phyloP scores from a whole-genome alignment of 2,797 vertebrate species.

The Thunnus albacares region DNA sequence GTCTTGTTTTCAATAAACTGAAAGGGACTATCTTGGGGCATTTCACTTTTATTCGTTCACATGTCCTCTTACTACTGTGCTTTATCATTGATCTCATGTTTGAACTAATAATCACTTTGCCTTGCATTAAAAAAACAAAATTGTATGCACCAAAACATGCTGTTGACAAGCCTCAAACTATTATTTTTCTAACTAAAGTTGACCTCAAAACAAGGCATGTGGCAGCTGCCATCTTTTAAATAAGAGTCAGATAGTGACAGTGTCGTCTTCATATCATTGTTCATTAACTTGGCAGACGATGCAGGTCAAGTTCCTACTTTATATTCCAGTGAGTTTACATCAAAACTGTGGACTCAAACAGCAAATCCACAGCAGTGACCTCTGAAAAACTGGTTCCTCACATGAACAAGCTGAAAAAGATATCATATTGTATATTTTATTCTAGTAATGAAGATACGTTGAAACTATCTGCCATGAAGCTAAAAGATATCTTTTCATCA shows the following conservation, averaged over 20 bases:
- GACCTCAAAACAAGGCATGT: background rate
- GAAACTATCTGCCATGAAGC: background rate
- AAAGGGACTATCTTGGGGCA: constrained; percentile 1
- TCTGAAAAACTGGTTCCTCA: background rate
- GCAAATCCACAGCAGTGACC: background rate
- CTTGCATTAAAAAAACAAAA: constrained; percentile 8
- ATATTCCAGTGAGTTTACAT: background rate
- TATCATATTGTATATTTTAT: background rate
- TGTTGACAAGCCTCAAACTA: background rate
- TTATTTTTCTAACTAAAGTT: background rate
- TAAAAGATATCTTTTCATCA: constrained; percentile 6
- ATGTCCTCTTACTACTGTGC: too few species aligned
- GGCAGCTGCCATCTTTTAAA: background rate
- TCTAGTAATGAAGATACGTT: constrained; percentile 6
- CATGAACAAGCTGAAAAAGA: constrained; percentile 7
- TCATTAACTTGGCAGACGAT: constrained; percentile 1
- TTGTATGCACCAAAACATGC: background rate
- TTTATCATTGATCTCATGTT: background rate
- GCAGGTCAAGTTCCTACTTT: background rate
- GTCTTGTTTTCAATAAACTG: background rate
- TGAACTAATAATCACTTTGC: constrained; percentile 3
- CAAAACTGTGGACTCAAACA: constrained; percentile 2
- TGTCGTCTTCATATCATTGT: constrained; percentile 1
- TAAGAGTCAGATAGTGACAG: background rate
- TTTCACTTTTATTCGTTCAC: background rate